Conservation (phyloP, 2,888 invertebrate genomes). For the Neoitamus cyanurus region DNA sequence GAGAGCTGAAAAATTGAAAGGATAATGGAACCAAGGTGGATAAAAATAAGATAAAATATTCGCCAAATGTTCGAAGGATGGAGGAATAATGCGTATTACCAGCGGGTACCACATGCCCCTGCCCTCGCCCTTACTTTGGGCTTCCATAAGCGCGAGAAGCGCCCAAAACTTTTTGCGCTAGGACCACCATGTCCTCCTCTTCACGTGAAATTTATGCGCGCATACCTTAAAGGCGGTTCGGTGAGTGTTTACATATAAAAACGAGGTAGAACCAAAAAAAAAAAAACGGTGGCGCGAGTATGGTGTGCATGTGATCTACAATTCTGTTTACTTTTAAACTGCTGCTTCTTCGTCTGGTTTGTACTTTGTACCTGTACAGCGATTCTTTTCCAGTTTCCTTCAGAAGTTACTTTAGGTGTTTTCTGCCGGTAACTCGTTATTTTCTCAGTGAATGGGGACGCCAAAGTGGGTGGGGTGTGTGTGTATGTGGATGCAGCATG, state of each 20-base stretch:
- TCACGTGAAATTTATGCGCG: conserved; percentile 7
- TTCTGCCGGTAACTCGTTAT: not conserved
- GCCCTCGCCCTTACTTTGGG: not conserved
- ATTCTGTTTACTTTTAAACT: not conserved
- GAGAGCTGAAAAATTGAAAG: conserved; percentile 31
- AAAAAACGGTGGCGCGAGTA: not conserved
- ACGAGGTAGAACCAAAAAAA: not conserved
- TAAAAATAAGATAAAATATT: conserved; percentile 37
- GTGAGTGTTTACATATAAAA: not conserved
- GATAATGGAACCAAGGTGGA: conserved; percentile 33
- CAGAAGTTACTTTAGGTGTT: not conserved
- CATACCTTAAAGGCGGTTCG: not conserved
- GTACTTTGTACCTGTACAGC: not conserved
- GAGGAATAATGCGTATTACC: conserved; percentile 24
- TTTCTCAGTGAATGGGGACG: not conserved
- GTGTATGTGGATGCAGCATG: not conserved
- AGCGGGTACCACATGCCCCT: not conserved
- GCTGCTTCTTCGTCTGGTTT: not conserved
- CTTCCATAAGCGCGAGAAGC: not conserved
- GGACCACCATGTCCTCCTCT: not conserved
- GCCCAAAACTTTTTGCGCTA: not conserved
- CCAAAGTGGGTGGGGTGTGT: not conserved
- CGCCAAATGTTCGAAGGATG: conserved; percentile 17
- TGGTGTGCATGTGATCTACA: not conserved
- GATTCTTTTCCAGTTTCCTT: not conserved